Conservation (phyloP, 2,888 invertebrate genomes). For the Tanytarsus gracilentus region DNA sequence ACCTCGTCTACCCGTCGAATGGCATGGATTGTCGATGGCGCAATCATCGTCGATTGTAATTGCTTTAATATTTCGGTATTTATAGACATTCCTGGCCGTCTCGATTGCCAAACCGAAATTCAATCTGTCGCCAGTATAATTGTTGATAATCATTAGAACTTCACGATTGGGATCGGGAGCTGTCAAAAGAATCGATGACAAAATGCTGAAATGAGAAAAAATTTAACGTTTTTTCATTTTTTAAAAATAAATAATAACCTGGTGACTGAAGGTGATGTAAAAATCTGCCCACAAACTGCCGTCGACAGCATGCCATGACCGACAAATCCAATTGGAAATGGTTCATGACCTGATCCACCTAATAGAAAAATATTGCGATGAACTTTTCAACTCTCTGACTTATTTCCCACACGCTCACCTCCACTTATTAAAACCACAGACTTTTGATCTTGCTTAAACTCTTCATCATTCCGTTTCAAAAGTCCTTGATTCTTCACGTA, state of each 20-base stretch:
- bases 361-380: too few relatives aligned
- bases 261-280: constrained; percentile 63
- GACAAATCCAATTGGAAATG: constrained; percentile 56
- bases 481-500: constrained; percentile 1
- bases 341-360: constrained; percentile 76
- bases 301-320: constrained; percentile 73
- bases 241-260: constrained; percentile 47
- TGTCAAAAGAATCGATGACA: constrained; percentile 13
- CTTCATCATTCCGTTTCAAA: constrained; percentile 16
- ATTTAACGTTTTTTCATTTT: too few relatives aligned
- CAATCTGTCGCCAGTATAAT: constrained; percentile 68
- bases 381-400: too few relatives aligned
- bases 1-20: constrained; percentile 55
- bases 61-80: constrained; percentile 51
- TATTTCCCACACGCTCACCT: too few relatives aligned
- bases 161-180: constrained; percentile 40
- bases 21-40: constrained; percentile 44
- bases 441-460: not conserved
- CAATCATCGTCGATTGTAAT: constrained; percentile 63
- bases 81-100: constrained; percentile 53
- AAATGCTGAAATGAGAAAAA: constrained; percentile 3
- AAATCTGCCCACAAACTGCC: constrained; percentile 64
- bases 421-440: constrained; percentile 19
- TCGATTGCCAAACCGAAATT: constrained; percentile 77
- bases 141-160: constrained; percentile 62